Conservation (phyloP, 2,113 vertebrate genomes). For the Pteronura brasiliensis region DNA sequence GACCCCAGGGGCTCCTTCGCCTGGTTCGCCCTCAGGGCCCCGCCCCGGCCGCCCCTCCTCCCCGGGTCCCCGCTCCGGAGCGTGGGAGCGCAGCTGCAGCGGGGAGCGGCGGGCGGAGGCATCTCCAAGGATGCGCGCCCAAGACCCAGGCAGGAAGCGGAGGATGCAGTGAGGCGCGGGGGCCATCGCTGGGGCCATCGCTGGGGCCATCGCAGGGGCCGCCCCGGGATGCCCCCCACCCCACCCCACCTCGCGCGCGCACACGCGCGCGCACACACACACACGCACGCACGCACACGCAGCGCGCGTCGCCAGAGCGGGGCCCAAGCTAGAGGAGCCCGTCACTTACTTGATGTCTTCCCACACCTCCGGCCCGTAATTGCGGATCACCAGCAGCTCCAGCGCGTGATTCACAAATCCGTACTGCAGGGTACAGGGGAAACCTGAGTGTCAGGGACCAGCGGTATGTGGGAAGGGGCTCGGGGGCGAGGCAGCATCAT, state of each 20-base stretch:
- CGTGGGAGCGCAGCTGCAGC: conserved; percentile 69
- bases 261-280: not conserved
- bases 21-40: not conserved
- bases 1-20: conserved; percentile 31
- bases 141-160: not conserved
- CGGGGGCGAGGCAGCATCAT: not conserved
- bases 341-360: conserved; percentile 98
- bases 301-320: not conserved
- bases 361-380: conserved; percentile 97
- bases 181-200: no score
- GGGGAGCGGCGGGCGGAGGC: not conserved
- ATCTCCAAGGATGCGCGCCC: not conserved
- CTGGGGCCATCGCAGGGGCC: rapidly evolving
- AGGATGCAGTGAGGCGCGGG: no score
- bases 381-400: conserved; percentile 97
- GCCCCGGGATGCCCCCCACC: not conserved
- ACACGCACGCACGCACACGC: not conserved
- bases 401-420: conserved; percentile 99
- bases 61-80: not conserved
- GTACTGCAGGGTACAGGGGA: conserved; percentile 87
- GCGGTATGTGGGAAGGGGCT: not conserved
- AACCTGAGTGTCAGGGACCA: not conserved
- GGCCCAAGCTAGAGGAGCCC: not conserved
- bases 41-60: conserved; percentile 5
- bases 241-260: not conserved